Percentiles rank a stretch among this genome's conserved stretches.
These are phyloP conservation scores for Virgularia gustaviana DNA, from an alignment of 92 coral and sea anemone genomes.

Conservation along the genomic window DNA sequence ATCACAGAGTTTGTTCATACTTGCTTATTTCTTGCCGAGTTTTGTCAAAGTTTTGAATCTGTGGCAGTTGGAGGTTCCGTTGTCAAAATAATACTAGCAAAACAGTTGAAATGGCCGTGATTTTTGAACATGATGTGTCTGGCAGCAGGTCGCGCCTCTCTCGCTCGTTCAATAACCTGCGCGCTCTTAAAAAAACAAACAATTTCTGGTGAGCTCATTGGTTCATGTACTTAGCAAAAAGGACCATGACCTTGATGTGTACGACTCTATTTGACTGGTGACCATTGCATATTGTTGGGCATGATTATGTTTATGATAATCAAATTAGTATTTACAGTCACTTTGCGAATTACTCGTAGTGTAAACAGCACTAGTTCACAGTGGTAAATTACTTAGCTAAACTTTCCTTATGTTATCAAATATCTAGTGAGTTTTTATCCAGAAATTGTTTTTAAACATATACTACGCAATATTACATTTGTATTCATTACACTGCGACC, in stretches of 20 bases:
- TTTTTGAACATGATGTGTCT: slow-evolving; percentile 14
- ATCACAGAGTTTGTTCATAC: slow-evolving; percentile 15
- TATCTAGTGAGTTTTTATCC: no score
- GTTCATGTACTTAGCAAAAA: no score
- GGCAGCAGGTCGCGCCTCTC: background rate
- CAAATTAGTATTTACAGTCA: background rate
- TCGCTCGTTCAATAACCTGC: slow-evolving; percentile 3
- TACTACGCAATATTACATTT: no score
- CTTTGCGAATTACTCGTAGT: no score
- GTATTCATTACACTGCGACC: no score
- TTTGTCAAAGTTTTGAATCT: background rate
- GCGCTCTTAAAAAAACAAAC: background rate
- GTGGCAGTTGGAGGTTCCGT: background rate
- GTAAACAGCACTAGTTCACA: no score
- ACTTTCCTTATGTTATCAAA: no score
- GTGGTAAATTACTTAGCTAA: no score
- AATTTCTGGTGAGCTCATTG: no score
- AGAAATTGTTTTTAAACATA: no score
- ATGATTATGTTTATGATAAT: background rate
- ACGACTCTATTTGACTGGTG: slow-evolving; percentile 1
- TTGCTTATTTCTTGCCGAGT: background rate
- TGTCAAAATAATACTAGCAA: background rate
- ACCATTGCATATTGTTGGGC: slow-evolving; percentile 10
- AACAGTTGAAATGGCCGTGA: background rate
- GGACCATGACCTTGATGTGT: slow-evolving; percentile 6